Conservation (phyloP, 2,797 vertebrate genomes). For the Chaetodon trifasciatus region DNA sequence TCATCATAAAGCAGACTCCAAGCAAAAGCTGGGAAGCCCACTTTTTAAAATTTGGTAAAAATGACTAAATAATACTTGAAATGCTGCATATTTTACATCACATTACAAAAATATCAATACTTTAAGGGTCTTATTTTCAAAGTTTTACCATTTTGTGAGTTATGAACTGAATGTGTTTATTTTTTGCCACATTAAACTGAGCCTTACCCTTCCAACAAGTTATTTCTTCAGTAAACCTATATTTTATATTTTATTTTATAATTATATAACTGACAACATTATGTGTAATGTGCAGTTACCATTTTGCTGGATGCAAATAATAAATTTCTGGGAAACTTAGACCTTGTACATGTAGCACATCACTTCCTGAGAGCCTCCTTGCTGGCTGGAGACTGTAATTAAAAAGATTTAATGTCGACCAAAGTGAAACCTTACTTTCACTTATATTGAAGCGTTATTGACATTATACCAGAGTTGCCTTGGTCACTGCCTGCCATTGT, state of each 20-base stretch:
- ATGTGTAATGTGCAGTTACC: no score
- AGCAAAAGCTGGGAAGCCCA: constrained; percentile 22
- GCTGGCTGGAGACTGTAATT: no score
- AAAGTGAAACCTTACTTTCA: no score
- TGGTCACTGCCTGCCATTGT: no score
- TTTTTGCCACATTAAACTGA: neutral
- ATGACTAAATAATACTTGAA: neutral
- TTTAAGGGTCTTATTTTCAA: neutral
- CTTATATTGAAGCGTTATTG: no score
- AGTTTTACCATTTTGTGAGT: neutral
- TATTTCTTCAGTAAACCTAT: neutral
- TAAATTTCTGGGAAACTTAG: neutral
- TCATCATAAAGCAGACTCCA: constrained; percentile 52
- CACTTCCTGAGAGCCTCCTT: no score
- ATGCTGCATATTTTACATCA: neutral
- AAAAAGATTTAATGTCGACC: no score
- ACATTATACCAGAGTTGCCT: no score
- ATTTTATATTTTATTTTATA: no score
- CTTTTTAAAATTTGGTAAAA: neutral
- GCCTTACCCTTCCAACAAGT: neutral
- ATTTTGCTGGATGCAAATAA: neutral
- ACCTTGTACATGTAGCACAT: no score
- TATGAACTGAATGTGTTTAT: no score
- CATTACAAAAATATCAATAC: neutral
- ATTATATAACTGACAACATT: neutral